Percentiles rank a stretch among this genome's conserved stretches.
phyloP scores from a whole-genome alignment of 2,797 vertebrate species.

The Lithobates sylvaticus region DNA sequence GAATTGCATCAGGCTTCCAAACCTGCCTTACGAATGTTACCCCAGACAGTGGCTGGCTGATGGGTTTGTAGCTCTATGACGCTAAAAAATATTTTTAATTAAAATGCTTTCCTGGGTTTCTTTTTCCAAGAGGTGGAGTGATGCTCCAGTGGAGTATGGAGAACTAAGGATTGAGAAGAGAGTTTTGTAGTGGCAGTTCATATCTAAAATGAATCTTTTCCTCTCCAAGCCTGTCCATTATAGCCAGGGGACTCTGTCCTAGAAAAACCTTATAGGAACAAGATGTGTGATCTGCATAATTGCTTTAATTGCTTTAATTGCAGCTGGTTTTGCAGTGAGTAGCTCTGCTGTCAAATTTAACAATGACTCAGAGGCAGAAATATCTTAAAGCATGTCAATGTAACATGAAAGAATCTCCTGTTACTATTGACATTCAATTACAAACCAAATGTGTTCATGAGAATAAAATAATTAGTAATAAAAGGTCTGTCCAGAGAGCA shows the following conservation, averaged over 20 bases:
- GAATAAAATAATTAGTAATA: conserved; percentile 25
- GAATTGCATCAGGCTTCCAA: background rate
- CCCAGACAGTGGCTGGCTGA: background rate
- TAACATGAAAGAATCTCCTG: conserved; percentile 79
- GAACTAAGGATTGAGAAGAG: background rate
- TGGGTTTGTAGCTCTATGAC: background rate
- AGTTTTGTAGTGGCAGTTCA: conserved; percentile 7
- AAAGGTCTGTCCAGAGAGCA: background rate
- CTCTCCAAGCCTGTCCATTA: conserved; percentile 50
- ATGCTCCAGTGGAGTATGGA: background rate
- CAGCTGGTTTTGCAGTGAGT: conserved; percentile 83
- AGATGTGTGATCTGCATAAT: conserved; percentile 90
- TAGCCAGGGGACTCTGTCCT: conserved; percentile 63
- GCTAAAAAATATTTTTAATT: too few species aligned
- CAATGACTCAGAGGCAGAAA: conserved; percentile 77
- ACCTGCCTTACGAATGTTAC: background rate
- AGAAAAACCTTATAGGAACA: conserved; percentile 77
- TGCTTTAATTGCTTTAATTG: conserved; percentile 91
- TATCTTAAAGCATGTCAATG: conserved; percentile 77
- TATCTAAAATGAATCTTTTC: conserved; percentile 18
- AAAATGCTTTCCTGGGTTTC: background rate
- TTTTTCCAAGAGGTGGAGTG: conserved; percentile 2
- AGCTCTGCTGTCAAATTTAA: conserved; percentile 82
- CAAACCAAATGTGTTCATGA: conserved; percentile 62
- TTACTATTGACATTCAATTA: conserved; percentile 75